Evolutionary conservation across 2,797 vertebrate species (phyloP).

Genomic region (Garrulus glandarius): DNA sequence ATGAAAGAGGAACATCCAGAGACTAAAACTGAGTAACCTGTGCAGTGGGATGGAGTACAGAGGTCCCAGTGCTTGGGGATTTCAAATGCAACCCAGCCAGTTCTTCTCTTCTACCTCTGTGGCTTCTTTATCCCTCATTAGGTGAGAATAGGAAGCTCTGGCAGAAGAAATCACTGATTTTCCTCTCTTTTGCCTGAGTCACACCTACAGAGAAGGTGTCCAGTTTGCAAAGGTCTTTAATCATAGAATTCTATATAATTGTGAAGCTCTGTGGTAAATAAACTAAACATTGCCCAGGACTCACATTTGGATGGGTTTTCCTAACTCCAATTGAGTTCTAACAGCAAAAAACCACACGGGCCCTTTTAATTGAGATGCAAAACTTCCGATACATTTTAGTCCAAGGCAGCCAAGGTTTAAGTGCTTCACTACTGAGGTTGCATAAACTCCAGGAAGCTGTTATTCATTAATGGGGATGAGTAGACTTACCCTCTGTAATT

Average conservation of each 20-base stretch:
- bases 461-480: neutral
- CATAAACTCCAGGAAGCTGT: neutral
- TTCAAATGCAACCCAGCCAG: neutral
- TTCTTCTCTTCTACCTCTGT: neutral
- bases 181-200: neutral
- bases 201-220: neutral
- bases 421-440: neutral
- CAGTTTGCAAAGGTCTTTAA: neutral
- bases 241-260: neutral
- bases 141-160: neutral
- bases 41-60: accelerated
- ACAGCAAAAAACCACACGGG: neutral
- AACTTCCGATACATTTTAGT: neutral
- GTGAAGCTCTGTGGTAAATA: neutral
- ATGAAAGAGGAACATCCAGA: neutral
- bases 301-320: neutral
- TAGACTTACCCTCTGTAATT: constrained; percentile 4
- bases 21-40: neutral
- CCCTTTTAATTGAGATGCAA: neutral
- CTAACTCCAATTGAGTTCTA: neutral
- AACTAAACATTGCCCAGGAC: neutral
- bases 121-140: neutral
- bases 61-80: neutral
- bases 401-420: neutral
- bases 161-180: neutral